Percentiles rank a stretch among this genome's conserved stretches.
These are phyloP conservation scores for Anoncus sp. DNA, from an alignment of 2,888 invertebrate species.

Conservation along the genomic window DNA sequence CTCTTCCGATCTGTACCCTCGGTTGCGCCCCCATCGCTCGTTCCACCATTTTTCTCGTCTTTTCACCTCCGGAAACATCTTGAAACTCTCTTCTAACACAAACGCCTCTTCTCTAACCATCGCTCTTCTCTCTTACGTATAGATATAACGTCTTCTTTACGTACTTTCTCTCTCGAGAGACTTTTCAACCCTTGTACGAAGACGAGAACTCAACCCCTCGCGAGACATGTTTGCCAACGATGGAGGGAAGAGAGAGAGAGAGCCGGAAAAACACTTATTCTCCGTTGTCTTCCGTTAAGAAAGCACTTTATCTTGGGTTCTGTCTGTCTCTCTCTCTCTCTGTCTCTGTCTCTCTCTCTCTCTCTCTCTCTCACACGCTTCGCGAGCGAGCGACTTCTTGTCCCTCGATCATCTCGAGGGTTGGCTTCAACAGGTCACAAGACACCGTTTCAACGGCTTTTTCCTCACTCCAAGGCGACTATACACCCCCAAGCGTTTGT, in stretches of 20 bases:
- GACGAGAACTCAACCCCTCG: slow-evolving; percentile 48
- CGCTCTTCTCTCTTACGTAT: slow-evolving; percentile 34
- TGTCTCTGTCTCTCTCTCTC: slow-evolving; percentile 30
- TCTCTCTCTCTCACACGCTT: not conserved
- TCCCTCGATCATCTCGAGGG: slow-evolving; percentile 63
- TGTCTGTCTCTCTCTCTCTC: slow-evolving; percentile 33
- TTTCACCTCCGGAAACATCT: slow-evolving; percentile 68
- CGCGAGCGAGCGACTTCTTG: slow-evolving; percentile 49
- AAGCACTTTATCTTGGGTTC: slow-evolving; percentile 76
- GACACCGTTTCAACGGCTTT: slow-evolving; percentile 69
- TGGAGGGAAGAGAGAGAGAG: slow-evolving; percentile 23
- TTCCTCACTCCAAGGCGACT: slow-evolving; percentile 40
- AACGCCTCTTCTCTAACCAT: slow-evolving; percentile 52
- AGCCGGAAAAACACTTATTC: slow-evolving; percentile 52
- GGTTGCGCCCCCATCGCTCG: slow-evolving; percentile 46
- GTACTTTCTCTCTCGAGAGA: slow-evolving; percentile 34
- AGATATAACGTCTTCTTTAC: slow-evolving; percentile 44
- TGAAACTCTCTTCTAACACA: slow-evolving; percentile 61
- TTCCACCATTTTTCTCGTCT: slow-evolving; percentile 66
- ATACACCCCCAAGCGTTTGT: slow-evolving; percentile 47
- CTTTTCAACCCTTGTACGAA: slow-evolving; percentile 61
- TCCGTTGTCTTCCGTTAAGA: slow-evolving; percentile 72
- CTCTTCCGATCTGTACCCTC: slow-evolving; percentile 37
- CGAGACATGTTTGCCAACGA: slow-evolving; percentile 55
- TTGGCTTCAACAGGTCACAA: slow-evolving; percentile 81